Percentiles rank a stretch among this genome's conserved stretches.
phyloP scores from a whole-genome alignment of 2,888 invertebrate species.

The Erebia aethiops region DNA sequence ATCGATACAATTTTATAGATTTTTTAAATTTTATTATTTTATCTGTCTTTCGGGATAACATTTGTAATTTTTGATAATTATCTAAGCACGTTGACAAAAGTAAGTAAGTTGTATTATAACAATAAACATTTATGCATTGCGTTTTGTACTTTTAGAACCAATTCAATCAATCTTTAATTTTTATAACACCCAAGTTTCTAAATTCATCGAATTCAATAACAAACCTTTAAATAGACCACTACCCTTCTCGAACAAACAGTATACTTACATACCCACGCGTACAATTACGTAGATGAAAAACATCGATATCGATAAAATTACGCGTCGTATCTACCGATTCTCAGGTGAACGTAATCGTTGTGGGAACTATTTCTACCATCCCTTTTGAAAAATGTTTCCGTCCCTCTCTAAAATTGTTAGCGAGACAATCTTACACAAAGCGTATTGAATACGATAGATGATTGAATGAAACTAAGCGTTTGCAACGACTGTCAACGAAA shows the following conservation, averaged over 20 bases:
- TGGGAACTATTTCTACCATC: constrained; percentile 74
- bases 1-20: constrained; percentile 41
- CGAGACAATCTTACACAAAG: constrained; percentile 57
- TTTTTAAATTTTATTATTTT: too few relatives aligned
- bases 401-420: constrained; percentile 68
- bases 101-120: too few relatives aligned
- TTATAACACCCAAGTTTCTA: too few relatives aligned
- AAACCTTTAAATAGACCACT: too few relatives aligned
- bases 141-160: too few relatives aligned
- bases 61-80: background rate
- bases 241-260: too few relatives aligned
- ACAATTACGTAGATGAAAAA: constrained; percentile 4
- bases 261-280: too few relatives aligned
- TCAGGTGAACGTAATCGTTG: constrained; percentile 81
- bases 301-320: constrained; percentile 22
- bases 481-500: constrained; percentile 26
- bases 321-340: constrained; percentile 47
- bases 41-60: background rate
- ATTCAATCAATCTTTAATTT: too few relatives aligned
- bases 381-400: constrained; percentile 56
- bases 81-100: background rate
- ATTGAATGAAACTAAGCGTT: constrained; percentile 45
- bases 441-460: constrained; percentile 52
- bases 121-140: too few relatives aligned
- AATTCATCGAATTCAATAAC: too few relatives aligned